Base-by-base conservation (phyloP, 2,888 invertebrate species). In the Pinctada fucata region DNA sequence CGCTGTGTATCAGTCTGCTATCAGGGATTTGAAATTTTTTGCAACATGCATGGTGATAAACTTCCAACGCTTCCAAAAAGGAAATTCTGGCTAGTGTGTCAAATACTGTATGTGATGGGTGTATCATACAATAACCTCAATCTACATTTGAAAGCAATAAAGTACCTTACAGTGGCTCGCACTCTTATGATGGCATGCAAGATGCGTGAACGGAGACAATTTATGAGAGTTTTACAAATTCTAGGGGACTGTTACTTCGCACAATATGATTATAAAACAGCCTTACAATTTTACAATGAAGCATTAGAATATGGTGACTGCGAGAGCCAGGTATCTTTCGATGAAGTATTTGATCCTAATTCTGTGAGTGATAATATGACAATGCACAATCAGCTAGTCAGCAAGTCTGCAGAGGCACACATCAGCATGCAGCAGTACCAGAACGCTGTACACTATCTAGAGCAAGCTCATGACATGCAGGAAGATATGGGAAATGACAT, bases 401-500 rank as follows among this genome's bases (percentile, higher is more conserved):
- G 91, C 82, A 86, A 90, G 10, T 91, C 91, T 66, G 91, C 92
- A 1, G 89, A 91, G 79, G 90, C 91, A 3, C 91, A 91, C 80
- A 90, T 91, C 65, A 90, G 87, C 82, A 90, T 90, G 87, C 88
- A 90, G 76, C 89, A 92, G 79, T 92, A 91, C 76, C 87, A 88
- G 80, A 88, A 89, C 72, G 91, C 91, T 3, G 90, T 90, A 3
- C 87, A 88, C 64, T 91, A 91, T 79, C 85, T 92, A 76, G 90
- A 91, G 73, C 90, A 91, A 78, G 92, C 91, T n/a, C 88, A 91
- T 49, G 90, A 89, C 81, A 90, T 90, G 79, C 91, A 92, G 81
- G 90, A 90, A 78, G 88, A 89, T 6, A 86, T 92, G 83, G 90
- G 91, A 31, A 89, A 89, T 69, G 90, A 91, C 73, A 92, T 92